A percentile compares a stretch with the other conserved stretches of the same genome.
Conservation (phyloP, 2,113 vertebrate species). For the Plecotus auritus region DNA sequence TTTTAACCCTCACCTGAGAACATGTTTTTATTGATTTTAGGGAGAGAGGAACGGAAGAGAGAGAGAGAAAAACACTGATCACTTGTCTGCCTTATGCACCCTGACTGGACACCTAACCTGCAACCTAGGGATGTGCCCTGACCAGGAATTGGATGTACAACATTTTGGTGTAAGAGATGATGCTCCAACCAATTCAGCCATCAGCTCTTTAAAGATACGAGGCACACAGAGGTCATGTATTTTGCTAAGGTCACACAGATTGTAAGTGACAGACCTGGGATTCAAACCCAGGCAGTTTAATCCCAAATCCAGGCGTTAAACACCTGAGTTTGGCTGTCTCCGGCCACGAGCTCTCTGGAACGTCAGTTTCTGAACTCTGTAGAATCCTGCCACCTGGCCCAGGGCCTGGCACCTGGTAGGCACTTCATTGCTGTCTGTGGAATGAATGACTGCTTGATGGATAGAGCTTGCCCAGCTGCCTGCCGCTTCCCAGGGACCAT, state of each 20-base stretch:
- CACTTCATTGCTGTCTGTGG: background rate
- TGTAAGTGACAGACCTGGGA: background rate
- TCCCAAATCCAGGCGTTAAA: background rate
- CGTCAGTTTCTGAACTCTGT: background rate
- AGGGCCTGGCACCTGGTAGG: background rate
- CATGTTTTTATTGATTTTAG: background rate
- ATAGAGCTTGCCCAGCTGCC: accelerated
- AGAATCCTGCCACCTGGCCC: background rate
- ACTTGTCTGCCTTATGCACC: background rate
- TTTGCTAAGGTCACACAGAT: background rate
- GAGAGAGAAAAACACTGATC: background rate
- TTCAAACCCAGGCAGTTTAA: background rate
- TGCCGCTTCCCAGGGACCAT: background rate
- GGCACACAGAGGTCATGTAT: background rate
- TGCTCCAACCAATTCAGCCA: background rate
- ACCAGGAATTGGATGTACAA: background rate
- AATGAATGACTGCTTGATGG: background rate
- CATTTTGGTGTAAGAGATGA: background rate
- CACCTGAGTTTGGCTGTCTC: background rate
- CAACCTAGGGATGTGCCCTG: background rate
- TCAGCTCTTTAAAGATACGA: background rate
- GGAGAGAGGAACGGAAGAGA: background rate
- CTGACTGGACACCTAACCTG: background rate
- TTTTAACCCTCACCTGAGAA: background rate
- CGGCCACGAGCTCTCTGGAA: background rate